phyloP scores from a whole-genome alignment of 2,113 vertebrate genomes.

The Hemibagrus wyckioides region DNA sequence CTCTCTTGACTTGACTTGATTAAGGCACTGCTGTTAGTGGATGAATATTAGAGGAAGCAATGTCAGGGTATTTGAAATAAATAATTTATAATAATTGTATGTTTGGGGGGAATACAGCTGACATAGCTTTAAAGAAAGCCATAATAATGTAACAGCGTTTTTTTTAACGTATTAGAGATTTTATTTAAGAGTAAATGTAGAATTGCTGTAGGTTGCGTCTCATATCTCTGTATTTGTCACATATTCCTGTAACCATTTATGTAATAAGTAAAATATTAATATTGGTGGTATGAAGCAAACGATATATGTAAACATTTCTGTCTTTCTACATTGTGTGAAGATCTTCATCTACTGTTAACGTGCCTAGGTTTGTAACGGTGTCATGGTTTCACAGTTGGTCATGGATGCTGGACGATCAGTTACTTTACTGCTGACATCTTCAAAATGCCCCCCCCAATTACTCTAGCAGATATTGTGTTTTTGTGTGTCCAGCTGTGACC shows the following conservation, averaged over 20 bases:
- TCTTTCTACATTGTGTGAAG: background rate
- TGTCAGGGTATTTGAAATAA: background rate
- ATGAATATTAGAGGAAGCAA: background rate
- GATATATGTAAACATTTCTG: too few species aligned
- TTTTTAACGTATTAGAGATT: constrained; percentile 21
- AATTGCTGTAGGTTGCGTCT: constrained; percentile 13
- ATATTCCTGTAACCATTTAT: constrained; percentile 33
- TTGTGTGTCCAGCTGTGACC: background rate
- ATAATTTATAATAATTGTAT: background rate
- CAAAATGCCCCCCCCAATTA: background rate
- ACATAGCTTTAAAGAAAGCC: background rate
- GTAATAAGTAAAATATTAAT: constrained; percentile 32
- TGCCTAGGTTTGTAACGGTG: background rate
- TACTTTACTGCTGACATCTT: background rate
- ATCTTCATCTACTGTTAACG: background rate
- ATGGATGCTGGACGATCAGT: background rate
- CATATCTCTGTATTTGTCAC: constrained; percentile 1
- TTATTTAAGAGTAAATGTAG: background rate
- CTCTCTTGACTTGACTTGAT: background rate
- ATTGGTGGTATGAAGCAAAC: background rate
- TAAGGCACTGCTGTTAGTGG: background rate
- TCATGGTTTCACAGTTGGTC: background rate
- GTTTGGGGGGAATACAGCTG: background rate
- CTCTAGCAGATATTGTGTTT: background rate
- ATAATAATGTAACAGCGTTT: background rate